phyloP scores from a whole-genome alignment of 64 coral and sea anemone species.

The Exaiptasia diaphana region DNA sequence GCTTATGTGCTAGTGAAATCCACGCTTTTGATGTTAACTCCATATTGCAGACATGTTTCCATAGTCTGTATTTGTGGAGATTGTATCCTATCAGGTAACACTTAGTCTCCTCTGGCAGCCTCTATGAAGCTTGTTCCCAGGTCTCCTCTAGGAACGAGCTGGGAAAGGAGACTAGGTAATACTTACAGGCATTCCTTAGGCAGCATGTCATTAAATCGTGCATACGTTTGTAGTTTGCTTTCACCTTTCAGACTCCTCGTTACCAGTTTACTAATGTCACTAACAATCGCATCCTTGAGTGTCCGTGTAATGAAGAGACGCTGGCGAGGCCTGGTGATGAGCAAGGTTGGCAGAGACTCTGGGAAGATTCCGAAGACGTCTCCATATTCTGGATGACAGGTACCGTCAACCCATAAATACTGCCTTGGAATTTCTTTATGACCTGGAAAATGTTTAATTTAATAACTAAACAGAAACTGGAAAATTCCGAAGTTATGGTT shows the following conservation, averaged over 20 bases:
- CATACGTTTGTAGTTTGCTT: conserved; percentile 33
- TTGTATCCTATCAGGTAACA: too few species aligned
- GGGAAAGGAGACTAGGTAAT: too few species aligned
- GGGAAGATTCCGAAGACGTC: conserved; percentile 68
- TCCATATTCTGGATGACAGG: conserved; percentile 82
- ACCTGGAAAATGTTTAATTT: background rate
- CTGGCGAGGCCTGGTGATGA: conserved; percentile 70
- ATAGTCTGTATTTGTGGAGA: too few species aligned
- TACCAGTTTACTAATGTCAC: conserved; percentile 39
- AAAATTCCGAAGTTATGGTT: too few species aligned
- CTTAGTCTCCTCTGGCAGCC: too few species aligned
- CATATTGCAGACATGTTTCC: too few species aligned
- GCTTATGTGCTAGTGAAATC: too few species aligned
- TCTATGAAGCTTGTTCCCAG: too few species aligned
- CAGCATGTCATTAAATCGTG: conserved; percentile 71
- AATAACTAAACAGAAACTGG: too few species aligned
- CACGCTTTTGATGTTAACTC: too few species aligned
- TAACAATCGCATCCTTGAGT: background rate
- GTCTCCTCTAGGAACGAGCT: too few species aligned
- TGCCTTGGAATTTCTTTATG: conserved; percentile 48
- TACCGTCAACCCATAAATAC: conserved; percentile 76
- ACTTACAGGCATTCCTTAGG: conserved; percentile 10
- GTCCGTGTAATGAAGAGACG: conserved; percentile 54
- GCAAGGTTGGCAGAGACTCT: conserved; percentile 57
- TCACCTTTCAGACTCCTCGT: conserved; percentile 24